Conservation (phyloP, 2,888 invertebrate genomes). For the Drosophila atroscutellata region DNA sequence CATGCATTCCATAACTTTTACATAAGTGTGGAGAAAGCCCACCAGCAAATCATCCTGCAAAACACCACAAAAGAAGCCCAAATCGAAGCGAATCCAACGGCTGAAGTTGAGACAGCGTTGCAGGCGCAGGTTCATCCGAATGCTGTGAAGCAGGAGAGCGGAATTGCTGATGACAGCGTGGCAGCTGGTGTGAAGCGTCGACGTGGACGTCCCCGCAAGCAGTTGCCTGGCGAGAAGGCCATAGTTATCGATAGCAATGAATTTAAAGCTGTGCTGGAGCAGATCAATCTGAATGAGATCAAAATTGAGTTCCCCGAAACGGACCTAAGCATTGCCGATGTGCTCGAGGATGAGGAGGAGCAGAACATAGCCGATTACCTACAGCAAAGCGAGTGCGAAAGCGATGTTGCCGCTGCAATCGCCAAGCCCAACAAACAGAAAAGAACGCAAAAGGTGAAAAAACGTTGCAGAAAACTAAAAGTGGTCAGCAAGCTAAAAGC, state of each 20-base stretch:
- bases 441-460: slow-evolving; percentile 20
- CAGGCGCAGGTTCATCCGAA: background rate
- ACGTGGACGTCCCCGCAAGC: slow-evolving; percentile 65
- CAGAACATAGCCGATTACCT: slow-evolving; percentile 44
- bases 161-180: slow-evolving; percentile 41
- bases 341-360: slow-evolving; percentile 62
- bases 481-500: slow-evolving; percentile 12
- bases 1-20: slow-evolving; percentile 79
- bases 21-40: slow-evolving; percentile 65
- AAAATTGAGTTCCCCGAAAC: slow-evolving; percentile 69
- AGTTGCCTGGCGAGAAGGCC: slow-evolving; percentile 15
- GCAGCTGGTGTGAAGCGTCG: slow-evolving; percentile 66
- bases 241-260: slow-evolving; percentile 45
- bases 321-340: slow-evolving; percentile 61
- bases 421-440: slow-evolving; percentile 12
- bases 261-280: slow-evolving; percentile 61
- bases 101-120: background rate
- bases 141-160: slow-evolving; percentile 39
- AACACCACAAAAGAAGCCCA: background rate
- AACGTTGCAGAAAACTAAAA: slow-evolving; percentile 28
- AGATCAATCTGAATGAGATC: slow-evolving; percentile 62
- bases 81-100: background rate
- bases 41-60: slow-evolving; percentile 31
- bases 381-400: slow-evolving; percentile 28
- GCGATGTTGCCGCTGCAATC: slow-evolving; percentile 9